Evolutionary conservation across 2,888 invertebrate genomes (phyloP).

Genomic region (Orthonychiurus folsomi): DNA sequence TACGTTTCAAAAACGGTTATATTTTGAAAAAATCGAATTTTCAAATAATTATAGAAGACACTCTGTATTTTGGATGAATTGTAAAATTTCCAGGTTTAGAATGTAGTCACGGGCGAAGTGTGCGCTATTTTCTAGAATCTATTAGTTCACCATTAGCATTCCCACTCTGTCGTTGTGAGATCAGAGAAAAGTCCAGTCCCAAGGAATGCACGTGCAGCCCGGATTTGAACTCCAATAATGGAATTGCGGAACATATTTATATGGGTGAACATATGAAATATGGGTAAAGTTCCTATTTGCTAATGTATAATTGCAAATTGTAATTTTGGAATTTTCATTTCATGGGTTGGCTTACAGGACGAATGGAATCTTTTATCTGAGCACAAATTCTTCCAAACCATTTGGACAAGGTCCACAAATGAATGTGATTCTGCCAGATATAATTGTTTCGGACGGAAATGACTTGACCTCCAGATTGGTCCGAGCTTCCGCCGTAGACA

Average conservation of each 20-base stretch:
- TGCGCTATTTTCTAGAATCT: constrained; percentile 31
- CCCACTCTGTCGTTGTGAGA: constrained; percentile 31
- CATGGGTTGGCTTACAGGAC: constrained; percentile 13
- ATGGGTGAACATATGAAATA: constrained; percentile 34
- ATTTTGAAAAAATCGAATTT: too few species aligned
- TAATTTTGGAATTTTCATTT: constrained; percentile 5
- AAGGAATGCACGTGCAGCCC: constrained; percentile 31
- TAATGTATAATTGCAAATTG: neutral
- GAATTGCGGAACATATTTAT: constrained; percentile 11
- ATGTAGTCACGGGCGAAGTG: constrained; percentile 34
- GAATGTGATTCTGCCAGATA: constrained; percentile 11
- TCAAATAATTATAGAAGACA: too few species aligned
- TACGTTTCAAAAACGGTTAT: constrained; percentile 8
- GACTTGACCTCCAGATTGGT: neutral
- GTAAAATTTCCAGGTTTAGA: constrained; percentile 24
- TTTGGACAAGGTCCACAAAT: constrained; percentile 23
- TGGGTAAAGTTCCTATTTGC: constrained; percentile 11
- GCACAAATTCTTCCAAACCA: constrained; percentile 15
- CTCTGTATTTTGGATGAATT: too few species aligned
- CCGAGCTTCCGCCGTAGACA: too few species aligned
- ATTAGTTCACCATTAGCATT: constrained; percentile 33
- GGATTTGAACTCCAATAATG: constrained; percentile 16
- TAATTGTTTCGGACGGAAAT: too few species aligned
- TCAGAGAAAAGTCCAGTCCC: constrained; percentile 26
- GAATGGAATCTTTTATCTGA: constrained; percentile 18